Conservation (phyloP, 2,797 vertebrate species). For the Bryconaethiops microstoma region DNA sequence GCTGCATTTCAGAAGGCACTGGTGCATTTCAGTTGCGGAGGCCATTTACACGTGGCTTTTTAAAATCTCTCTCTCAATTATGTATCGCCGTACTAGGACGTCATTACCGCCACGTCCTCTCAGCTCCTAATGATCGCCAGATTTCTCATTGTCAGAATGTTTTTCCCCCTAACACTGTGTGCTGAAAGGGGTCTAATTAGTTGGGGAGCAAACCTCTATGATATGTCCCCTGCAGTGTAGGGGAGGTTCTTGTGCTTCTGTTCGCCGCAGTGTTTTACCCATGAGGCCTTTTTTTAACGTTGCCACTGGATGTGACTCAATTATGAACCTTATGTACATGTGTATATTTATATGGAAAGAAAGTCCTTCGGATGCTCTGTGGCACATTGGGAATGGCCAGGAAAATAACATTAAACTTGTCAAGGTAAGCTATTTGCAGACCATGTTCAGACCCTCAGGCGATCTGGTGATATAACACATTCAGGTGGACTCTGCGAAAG, state of each 20-base stretch:
- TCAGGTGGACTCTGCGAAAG: slow-evolving; percentile 45
- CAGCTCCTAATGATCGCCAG: slow-evolving; percentile 55
- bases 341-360: slow-evolving; percentile 26
- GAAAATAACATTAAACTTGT: slow-evolving; percentile 49
- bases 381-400: slow-evolving; percentile 27
- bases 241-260: slow-evolving; percentile 27
- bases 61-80: slow-evolving; percentile 36
- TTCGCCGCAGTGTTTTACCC: slow-evolving; percentile 46
- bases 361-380: slow-evolving; percentile 48
- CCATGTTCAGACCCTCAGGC: slow-evolving; percentile 47
- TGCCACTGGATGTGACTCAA: slow-evolving; percentile 47
- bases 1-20: slow-evolving; percentile 46
- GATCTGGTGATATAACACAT: slow-evolving; percentile 53
- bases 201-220: slow-evolving; percentile 49
- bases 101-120: slow-evolving; percentile 53
- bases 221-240: slow-evolving; percentile 35
- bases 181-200: slow-evolving; percentile 56
- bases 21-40: slow-evolving; percentile 46
- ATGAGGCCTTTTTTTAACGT: slow-evolving; percentile 42
- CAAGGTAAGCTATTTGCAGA: slow-evolving; percentile 53
- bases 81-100: slow-evolving; percentile 40
- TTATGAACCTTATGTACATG: slow-evolving; percentile 17
- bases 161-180: slow-evolving; percentile 36
- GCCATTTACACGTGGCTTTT: slow-evolving; percentile 48
- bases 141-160: slow-evolving; percentile 50